Percentiles rank a stretch among this genome's conserved stretches.
phyloP scores from a whole-genome alignment of 2,888 invertebrate genomes.

The Tetranychus truncatus region DNA sequence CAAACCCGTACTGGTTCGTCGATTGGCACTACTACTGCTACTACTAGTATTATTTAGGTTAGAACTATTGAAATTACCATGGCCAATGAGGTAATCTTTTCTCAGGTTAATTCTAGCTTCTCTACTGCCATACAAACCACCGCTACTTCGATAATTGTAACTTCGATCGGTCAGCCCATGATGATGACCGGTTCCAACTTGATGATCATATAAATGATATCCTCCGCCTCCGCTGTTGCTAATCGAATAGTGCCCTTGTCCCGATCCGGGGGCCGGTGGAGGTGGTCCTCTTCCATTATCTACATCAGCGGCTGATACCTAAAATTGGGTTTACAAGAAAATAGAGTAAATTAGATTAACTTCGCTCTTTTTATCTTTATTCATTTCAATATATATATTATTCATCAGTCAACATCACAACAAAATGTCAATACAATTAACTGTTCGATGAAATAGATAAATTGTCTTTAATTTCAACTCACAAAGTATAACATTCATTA shows the following conservation, averaged over 20 bases:
- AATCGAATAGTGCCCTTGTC: conserved; percentile 3
- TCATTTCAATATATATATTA: too few species aligned
- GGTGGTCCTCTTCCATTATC: conserved; percentile 8
- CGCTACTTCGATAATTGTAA: conserved; percentile 2
- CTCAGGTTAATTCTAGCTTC: not conserved
- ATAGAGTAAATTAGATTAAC: not conserved
- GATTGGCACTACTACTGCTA: conserved; percentile 2
- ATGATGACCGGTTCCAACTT: not conserved
- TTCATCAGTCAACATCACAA: too few species aligned
- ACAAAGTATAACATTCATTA: too few species aligned
- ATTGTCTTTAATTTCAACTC: too few species aligned
- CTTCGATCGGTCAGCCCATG: conserved; percentile 7
- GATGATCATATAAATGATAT: conserved; percentile 10
- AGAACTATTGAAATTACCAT: not conserved
- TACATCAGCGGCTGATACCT: conserved; percentile 10
- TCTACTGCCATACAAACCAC: conserved; percentile 8
- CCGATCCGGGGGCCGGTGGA: conserved; percentile 4
- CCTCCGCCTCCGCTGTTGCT: conserved; percentile 7
- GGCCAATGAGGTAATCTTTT: not conserved
- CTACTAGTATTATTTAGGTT: not conserved
- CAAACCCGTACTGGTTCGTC: conserved; percentile 6
- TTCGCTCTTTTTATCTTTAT: too few species aligned
- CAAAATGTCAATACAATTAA: too few species aligned
- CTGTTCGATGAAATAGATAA: too few species aligned
- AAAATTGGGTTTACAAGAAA: not conserved